These are phyloP conservation scores for Parnassius mnemosyne DNA, from an alignment of 2,888 invertebrate genomes.

Conservation along the genomic window DNA sequence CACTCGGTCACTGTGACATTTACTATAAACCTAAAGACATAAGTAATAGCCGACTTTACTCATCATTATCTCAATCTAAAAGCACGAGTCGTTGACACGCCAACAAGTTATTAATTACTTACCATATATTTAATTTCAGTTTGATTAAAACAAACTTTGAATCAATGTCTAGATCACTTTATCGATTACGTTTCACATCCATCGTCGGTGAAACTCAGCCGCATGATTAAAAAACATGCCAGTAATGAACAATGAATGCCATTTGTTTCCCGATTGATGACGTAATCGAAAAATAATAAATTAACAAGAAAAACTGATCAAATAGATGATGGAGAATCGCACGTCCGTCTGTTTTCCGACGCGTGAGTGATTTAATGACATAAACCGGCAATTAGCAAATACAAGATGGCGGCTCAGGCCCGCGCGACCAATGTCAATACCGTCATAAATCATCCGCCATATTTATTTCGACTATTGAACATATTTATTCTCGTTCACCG, in stretches of 20 bases:
- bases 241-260: constrained; percentile 25
- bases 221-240: constrained; percentile 21
- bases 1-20: no score
- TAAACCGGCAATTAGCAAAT: constrained; percentile 61
- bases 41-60: no score
- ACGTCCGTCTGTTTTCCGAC: constrained; percentile 40
- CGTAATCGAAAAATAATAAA: constrained; percentile 21
- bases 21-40: no score
- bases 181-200: constrained; percentile 20
- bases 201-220: constrained; percentile 17
- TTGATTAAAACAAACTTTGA: constrained; percentile 22
- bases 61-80: no score
- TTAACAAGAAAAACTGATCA: constrained; percentile 26
- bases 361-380: constrained; percentile 72
- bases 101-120: constrained; percentile 9
- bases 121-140: constrained; percentile 10
- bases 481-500: constrained; percentile 39
- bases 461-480: constrained; percentile 63
- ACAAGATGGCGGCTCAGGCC: constrained; percentile 68
- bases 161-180: constrained; percentile 23
- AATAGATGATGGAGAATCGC: constrained; percentile 28
- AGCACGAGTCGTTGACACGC: constrained; percentile 2
- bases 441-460: constrained; percentile 73
- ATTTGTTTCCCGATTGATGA: constrained; percentile 22
- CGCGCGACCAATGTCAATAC: constrained; percentile 69